Evolutionary conservation across 2,113 vertebrate species (phyloP).

Genomic region (Jaculus jaculus): DNA sequence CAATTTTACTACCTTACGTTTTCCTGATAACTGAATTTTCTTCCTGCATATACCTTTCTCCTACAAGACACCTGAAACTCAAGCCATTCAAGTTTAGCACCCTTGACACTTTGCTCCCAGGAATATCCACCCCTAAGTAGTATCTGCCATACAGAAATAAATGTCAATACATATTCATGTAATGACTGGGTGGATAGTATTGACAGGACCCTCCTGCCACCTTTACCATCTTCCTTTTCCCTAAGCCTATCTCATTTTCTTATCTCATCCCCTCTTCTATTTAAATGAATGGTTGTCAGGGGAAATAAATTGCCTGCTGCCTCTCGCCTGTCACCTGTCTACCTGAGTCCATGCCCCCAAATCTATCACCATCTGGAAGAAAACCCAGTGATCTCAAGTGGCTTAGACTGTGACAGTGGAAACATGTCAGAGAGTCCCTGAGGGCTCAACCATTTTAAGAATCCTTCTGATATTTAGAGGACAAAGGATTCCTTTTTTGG

Average conservation of each 20-base stretch:
- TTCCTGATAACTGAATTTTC: not conserved
- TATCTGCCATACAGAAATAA: not conserved
- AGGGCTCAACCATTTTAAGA: conserved; percentile 71
- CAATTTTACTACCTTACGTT: not conserved
- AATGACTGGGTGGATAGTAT: not conserved
- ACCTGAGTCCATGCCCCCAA: not conserved
- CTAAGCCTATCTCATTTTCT: not conserved
- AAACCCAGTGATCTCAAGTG: conserved; percentile 2
- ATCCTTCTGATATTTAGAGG: conserved; percentile 58
- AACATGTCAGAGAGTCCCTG: conserved; percentile 43
- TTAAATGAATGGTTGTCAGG: not conserved
- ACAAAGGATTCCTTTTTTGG: conserved; percentile 69
- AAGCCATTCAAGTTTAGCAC: not conserved
- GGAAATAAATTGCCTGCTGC: not conserved
- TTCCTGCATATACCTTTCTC: not conserved
- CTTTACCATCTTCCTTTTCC: not conserved
- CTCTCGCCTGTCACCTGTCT: not conserved
- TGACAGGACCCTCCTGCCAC: not conserved
- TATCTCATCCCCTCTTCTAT: not conserved
- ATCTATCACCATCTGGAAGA: not conserved
- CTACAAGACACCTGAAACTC: not conserved
- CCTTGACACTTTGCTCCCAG: not conserved
- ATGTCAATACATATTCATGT: not conserved
- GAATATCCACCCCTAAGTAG: not conserved
- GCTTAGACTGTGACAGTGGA: not conserved